These are phyloP conservation scores for Idaea aversata DNA, from an alignment of 2,888 invertebrate species.

Conservation along the genomic window DNA sequence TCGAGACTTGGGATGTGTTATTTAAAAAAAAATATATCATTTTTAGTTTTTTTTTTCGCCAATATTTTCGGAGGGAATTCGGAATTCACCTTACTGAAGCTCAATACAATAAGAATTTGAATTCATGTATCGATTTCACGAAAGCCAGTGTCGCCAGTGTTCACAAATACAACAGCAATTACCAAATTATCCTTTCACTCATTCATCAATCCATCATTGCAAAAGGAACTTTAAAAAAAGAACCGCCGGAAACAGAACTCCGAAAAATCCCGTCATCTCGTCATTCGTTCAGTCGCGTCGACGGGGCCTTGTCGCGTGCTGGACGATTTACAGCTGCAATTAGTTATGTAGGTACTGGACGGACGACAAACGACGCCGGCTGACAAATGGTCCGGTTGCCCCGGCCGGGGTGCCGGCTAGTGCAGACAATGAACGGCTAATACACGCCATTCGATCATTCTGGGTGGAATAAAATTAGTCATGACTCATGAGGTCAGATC, in stretches of 20 bases:
- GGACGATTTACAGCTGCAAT: slow-evolving; percentile 71
- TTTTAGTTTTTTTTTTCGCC: too few relatives aligned
- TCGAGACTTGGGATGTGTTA: too few relatives aligned
- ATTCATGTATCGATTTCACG: not conserved
- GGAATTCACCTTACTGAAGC: too few relatives aligned
- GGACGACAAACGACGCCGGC: slow-evolving; percentile 64
- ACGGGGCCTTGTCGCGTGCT: slow-evolving; percentile 48
- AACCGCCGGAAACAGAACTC: slow-evolving; percentile 5
- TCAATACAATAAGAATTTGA: not conserved
- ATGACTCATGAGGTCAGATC: slow-evolving; percentile 16
- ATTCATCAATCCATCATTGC: not conserved
- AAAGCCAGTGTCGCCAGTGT: not conserved
- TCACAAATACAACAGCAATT: slow-evolving; percentile 1
- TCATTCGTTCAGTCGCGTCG: slow-evolving; percentile 38
- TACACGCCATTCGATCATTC: slow-evolving; percentile 57
- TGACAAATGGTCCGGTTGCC: slow-evolving; percentile 59
- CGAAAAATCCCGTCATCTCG: slow-evolving; percentile 31
- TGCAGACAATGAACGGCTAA: slow-evolving; percentile 58
- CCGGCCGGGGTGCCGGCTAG: slow-evolving; percentile 44
- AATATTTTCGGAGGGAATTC: too few relatives aligned
- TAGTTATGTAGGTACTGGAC: slow-evolving; percentile 65
- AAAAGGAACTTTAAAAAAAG: not conserved
- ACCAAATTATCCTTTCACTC: not conserved
- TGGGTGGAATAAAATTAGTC: slow-evolving; percentile 41
- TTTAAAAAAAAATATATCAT: too few relatives aligned